Percentiles rank a stretch among this genome's conserved stretches.
phyloP scores from a whole-genome alignment of 2,888 invertebrate species.

The Agelastica alni region DNA sequence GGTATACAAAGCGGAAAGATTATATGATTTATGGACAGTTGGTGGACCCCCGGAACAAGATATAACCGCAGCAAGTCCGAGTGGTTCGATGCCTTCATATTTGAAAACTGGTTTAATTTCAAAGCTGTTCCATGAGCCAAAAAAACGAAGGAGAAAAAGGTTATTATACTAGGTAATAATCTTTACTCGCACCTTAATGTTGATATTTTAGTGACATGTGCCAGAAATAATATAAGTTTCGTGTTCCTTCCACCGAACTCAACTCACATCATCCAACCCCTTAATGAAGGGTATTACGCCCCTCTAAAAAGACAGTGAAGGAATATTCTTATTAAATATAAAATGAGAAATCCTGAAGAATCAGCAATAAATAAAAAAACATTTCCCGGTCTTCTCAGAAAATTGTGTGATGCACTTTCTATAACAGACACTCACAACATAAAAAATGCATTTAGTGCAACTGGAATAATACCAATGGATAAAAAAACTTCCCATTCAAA shows the following conservation, averaged over 20 bases:
- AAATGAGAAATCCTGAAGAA: slow-evolving; percentile 12
- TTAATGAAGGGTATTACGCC: slow-evolving; percentile 6
- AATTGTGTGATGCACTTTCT: slow-evolving; percentile 1
- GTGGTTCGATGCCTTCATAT: slow-evolving; percentile 36
- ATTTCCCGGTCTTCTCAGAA: slow-evolving; percentile 1
- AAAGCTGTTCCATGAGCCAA: slow-evolving; percentile 38
- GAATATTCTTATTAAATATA: slow-evolving; percentile 7
- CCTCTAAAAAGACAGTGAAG: slow-evolving; percentile 3
- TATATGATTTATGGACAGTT: slow-evolving; percentile 42
- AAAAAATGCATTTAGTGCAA: too few relatives aligned
- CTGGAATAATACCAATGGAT: neutral
- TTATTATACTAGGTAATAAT: slow-evolving; percentile 44
- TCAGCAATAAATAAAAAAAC: slow-evolving; percentile 3
- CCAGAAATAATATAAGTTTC: neutral
- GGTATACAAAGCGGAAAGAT: slow-evolving; percentile 29
- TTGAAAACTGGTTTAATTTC: slow-evolving; percentile 34
- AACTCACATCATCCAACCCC: slow-evolving; percentile 7
- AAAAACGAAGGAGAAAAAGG: slow-evolving; percentile 33
- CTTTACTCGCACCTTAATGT: slow-evolving; percentile 29
- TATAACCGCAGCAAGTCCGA: slow-evolving; percentile 44
- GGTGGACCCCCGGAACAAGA: slow-evolving; percentile 41
- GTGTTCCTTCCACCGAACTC: slow-evolving; percentile 3
- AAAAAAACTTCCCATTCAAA: neutral
- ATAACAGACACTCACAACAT: too few relatives aligned
- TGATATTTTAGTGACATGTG: slow-evolving; percentile 31